phyloP scores from a whole-genome alignment of 2,797 vertebrate species.

The Poecilia wingei region DNA sequence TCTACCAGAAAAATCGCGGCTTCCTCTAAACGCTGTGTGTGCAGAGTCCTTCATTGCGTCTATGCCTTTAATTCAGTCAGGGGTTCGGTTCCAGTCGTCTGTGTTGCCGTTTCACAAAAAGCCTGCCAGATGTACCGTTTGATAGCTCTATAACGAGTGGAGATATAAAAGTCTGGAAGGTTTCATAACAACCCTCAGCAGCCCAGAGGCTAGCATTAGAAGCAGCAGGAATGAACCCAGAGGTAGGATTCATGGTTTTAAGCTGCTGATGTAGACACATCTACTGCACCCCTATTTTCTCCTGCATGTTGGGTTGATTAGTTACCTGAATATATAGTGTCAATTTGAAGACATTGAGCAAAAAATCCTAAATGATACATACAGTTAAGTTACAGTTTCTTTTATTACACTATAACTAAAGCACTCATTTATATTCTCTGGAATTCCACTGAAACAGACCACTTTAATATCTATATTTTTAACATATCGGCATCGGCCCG shows the following conservation, averaged over 20 bases:
- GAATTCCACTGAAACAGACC: background rate
- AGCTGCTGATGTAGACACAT: background rate
- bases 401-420: background rate
- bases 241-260: background rate
- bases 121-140: background rate
- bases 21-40: background rate
- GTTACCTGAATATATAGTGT: background rate
- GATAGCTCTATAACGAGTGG: background rate
- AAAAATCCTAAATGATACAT: background rate
- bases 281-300: background rate
- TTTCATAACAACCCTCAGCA: background rate
- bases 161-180: background rate
- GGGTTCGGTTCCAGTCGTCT: background rate
- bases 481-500: background rate
- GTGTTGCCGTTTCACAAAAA: background rate
- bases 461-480: background rate
- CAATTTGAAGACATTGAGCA: too few species aligned
- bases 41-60: background rate
- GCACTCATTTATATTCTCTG: background rate
- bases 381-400: background rate
- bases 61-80: background rate
- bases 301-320: background rate
- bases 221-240: background rate
- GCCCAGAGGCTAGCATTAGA: background rate
- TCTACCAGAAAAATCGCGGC: background rate